Evolutionary conservation across 2,888 invertebrate genomes (phyloP), one percentile per base, ranked within the genome.

Genomic region (Ornithoptera priamus): DNA sequence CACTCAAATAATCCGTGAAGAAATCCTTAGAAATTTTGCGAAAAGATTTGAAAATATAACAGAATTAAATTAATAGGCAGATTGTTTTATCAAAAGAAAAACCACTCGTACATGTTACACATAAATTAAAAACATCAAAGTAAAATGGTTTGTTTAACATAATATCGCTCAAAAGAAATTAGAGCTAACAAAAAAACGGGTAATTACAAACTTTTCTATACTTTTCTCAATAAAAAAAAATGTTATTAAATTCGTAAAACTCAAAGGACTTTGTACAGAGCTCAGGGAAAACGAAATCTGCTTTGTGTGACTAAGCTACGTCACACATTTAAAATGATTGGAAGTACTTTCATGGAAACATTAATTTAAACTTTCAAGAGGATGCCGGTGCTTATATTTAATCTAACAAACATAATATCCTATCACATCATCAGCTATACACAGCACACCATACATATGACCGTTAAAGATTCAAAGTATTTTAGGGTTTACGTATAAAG

Each of bases 101-200:
- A 53, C 18, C 53, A 53, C 39, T 39, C 39, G 39, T 39, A 50
- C 50, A 50, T 4, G 50, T 53, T 53, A 53, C 7, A n/a, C 53
- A 7, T 53, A n/a, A 53, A 53, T 53, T 18, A 53, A 53, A 53
- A 53, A 53, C 53, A 53, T 53, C 53, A 53, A 53, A 53, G 53
- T 53, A 50, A 50, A 17, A 15, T 12, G 20, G 64, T 64, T 64
- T 64, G 18, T 56, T 64, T 20, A 58, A 24, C 58, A 20, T 22
- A 5, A 58, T 58, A 22, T 57, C 58, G 3, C 15, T 58, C 20
- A 22, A 58, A 58, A 58, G 24, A 58, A 58, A 58, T 58, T 15
- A 22, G 22, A 24, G 30, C 30, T 4, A 30, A 12, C n/a, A 58
- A 12, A 58, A 15, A 22, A 22, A 22, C 24, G 24, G 15, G n/a